phyloP scores from a whole-genome alignment of 2,797 vertebrate species.

The Spondyliosoma cantharus region DNA sequence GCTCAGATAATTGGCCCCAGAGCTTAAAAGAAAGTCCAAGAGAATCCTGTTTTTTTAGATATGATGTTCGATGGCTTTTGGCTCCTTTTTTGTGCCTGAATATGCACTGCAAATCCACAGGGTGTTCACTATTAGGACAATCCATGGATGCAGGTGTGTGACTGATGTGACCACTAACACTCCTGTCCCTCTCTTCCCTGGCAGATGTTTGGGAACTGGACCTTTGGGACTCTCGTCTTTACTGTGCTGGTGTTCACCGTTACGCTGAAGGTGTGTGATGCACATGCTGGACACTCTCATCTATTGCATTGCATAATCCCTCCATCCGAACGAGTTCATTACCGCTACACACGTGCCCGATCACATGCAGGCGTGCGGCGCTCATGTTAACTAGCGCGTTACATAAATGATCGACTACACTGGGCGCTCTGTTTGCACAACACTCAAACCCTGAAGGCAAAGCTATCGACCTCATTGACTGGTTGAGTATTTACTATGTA shows the following conservation, averaged over 20 bases:
- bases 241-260: slow-evolving; percentile 97
- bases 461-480: slow-evolving; percentile 52
- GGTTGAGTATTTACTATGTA: slow-evolving; percentile 50
- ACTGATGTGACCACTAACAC: slow-evolving; percentile 24
- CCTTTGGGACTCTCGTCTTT: slow-evolving; percentile 97
- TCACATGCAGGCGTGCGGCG: background rate
- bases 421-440: slow-evolving; percentile 36
- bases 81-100: slow-evolving; percentile 8
- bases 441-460: slow-evolving; percentile 47
- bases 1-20: slow-evolving; percentile 19
- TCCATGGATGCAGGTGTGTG: slow-evolving; percentile 17
- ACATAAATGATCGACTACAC: slow-evolving; percentile 46
- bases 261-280: slow-evolving; percentile 91
- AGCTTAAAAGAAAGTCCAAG: background rate
- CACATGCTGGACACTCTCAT: background rate
- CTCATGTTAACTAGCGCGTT: slow-evolving; percentile 50
- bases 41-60: background rate
- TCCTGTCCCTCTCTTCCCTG: slow-evolving; percentile 18
- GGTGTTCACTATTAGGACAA: slow-evolving; percentile 4
- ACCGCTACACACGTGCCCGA: background rate
- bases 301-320: slow-evolving; percentile 10
- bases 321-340: slow-evolving; percentile 14
- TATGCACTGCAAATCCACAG: slow-evolving; percentile 6
- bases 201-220: slow-evolving; percentile 99
- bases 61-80: background rate